Evolutionary conservation across 92 coral and sea anemone species (phyloP), one percentile per base, ranked within the genome.

Genomic region (Montipora capitata): DNA sequence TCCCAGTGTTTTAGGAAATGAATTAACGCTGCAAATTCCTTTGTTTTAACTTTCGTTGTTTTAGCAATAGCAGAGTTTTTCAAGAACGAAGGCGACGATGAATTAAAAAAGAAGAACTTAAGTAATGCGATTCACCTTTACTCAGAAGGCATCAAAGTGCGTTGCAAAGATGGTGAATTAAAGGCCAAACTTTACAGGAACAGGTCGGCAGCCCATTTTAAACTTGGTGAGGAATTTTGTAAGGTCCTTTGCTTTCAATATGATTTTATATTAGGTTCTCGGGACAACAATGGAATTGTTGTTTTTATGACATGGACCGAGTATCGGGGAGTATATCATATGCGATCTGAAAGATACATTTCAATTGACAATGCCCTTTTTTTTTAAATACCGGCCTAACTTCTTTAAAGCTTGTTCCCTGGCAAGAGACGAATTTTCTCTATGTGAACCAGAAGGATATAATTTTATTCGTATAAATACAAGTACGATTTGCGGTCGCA

Each of bases 131-230:
- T 94, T 48, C 58, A 86, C 62, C 85, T 91, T 17, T 96, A 96
- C 88, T 89, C 96, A 15, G 96, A 96, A 71, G 99, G 97, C 42
- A 92, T 96, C 51, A 92, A 94, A 72, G 77, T 91, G 61, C 90
- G 82, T 20, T 92, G 97, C 68, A 81, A 77, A n/a, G 94, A 96
- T 65, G 54, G 81, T 16, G 85, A 72, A 27, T 81, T 96, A 38
- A 96, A 94, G 79, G 95, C 99, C 40, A 76, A 93, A 54, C 76
- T 96, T 72, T 94, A 91, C 84, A 92, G 95, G 45, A 96, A 96
- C 92, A 91, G 99, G 89, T 96, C 99, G 17, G 90, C 92, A 68
- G 96, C 92, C 13, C 90, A 96, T 77, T 94, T 93, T 45, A 83
- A 88, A 56, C 62, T 94, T 51, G 99, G 99, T 92, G 75, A 93